A percentile compares a stretch with the other conserved stretches of the same genome.
These are phyloP conservation scores for Venusia cambrica DNA, from an alignment of 2,888 invertebrate species.

Conservation along the genomic window DNA sequence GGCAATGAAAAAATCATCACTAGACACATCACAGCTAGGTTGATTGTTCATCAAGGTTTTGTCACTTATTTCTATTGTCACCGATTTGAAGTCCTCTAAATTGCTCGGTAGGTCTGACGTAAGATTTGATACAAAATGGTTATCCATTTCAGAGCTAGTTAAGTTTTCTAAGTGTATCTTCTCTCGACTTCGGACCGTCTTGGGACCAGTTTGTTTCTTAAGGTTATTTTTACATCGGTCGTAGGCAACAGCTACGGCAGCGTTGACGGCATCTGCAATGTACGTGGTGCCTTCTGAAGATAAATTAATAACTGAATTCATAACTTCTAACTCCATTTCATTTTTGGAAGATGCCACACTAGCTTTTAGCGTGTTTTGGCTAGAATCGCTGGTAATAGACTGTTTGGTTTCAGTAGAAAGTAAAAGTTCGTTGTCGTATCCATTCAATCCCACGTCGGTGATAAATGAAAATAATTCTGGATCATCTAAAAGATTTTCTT, in stretches of 20 bases:
- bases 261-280: conserved; percentile 46
- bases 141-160: conserved; percentile 35
- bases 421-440: conserved; percentile 29
- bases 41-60: conserved; percentile 30
- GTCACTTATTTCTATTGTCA: conserved; percentile 31
- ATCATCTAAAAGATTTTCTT: conserved; percentile 45
- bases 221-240: conserved; percentile 26
- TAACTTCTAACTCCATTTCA: conserved; percentile 19
- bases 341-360: conserved; percentile 32
- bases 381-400: conserved; percentile 39
- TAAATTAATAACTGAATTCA: conserved; percentile 30
- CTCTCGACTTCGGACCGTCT: conserved; percentile 24
- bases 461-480: conserved; percentile 17
- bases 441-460: conserved; percentile 20
- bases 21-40: conserved; percentile 22
- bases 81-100: conserved; percentile 10
- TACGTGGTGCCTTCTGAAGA: conserved; percentile 31
- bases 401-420: conserved; percentile 32
- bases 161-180: conserved; percentile 25
- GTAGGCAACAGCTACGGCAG: conserved; percentile 47
- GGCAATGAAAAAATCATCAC: conserved; percentile 38
- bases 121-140: conserved; percentile 18
- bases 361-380: conserved; percentile 44
- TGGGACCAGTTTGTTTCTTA: conserved; percentile 15
- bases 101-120: conserved; percentile 27